These are phyloP conservation scores for Sitta carolinensis DNA, from an alignment of 2,797 vertebrate genomes.

Conservation along the genomic window DNA sequence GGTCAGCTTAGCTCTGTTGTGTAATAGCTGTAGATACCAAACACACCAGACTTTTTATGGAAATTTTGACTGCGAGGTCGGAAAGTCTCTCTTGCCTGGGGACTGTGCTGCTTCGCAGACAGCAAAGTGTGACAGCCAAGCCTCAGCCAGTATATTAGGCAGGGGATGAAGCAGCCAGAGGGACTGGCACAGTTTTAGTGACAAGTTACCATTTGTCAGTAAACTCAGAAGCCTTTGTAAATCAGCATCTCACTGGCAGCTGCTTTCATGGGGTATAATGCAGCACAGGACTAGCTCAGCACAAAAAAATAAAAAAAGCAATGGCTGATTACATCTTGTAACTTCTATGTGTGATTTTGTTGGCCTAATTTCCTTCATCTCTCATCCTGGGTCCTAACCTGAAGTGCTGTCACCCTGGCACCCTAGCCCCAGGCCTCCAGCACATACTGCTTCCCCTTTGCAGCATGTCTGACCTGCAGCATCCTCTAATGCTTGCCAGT, in stretches of 20 bases:
- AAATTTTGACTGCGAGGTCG: not conserved
- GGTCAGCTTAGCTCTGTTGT: not conserved
- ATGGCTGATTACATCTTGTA: not conserved
- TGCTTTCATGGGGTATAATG: conserved; percentile 1
- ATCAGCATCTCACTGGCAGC: conserved; percentile 12
- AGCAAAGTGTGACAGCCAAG: not conserved
- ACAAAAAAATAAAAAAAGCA: not conserved
- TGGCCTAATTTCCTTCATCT: not conserved
- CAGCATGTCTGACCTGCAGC: not conserved
- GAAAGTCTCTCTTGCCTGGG: not conserved
- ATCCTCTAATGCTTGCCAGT: not conserved
- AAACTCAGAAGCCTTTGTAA: conserved; percentile 56
- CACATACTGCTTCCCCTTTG: not conserved
- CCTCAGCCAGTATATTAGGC: not conserved
- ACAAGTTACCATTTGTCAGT: conserved; percentile 28
- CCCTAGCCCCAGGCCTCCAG: not conserved
- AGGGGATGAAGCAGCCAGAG: conserved; percentile 20
- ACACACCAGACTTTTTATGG: not conserved
- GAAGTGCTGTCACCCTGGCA: not conserved
- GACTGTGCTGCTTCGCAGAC: not conserved
- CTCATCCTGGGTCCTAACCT: not conserved
- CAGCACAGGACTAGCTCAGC: not conserved
- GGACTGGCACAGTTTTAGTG: not conserved
- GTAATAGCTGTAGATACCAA: not conserved
- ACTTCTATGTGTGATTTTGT: not conserved